These are phyloP conservation scores for Drosophila ananassae DNA, from an alignment of 1,140 invertebrate species.

Conservation along the genomic window DNA sequence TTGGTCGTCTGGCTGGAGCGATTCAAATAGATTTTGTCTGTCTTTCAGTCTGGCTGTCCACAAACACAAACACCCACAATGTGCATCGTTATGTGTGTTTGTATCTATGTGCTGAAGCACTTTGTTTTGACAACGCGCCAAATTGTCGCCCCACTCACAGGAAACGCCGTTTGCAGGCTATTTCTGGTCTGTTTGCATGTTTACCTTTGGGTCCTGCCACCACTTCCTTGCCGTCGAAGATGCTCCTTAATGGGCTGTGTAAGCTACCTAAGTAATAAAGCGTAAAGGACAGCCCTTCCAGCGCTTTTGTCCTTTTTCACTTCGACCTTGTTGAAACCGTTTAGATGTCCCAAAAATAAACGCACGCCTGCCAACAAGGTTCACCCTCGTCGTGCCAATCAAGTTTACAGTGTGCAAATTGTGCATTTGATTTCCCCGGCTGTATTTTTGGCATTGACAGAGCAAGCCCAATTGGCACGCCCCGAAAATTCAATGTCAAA, in stretches of 20 bases:
- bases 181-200: slow-evolving; percentile 60
- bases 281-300: slow-evolving; percentile 13
- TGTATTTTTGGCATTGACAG: slow-evolving; percentile 48
- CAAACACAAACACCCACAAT: background rate
- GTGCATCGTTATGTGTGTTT: slow-evolving; percentile 10
- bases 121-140: slow-evolving; percentile 73
- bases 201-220: slow-evolving; percentile 28
- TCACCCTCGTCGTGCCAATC: slow-evolving; percentile 54
- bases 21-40: slow-evolving; percentile 71
- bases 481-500: slow-evolving; percentile 50
- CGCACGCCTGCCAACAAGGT: slow-evolving; percentile 34
- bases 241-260: slow-evolving; percentile 8
- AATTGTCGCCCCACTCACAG: slow-evolving; percentile 55
- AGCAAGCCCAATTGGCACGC: slow-evolving; percentile 39
- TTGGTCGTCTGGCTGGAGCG: slow-evolving; percentile 53
- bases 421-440: slow-evolving; percentile 58
- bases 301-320: slow-evolving; percentile 25
- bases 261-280: slow-evolving; percentile 19
- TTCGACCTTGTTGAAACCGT: slow-evolving; percentile 18
- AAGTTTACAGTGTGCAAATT: slow-evolving; percentile 53
- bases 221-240: background rate
- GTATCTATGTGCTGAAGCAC: slow-evolving; percentile 37
- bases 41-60: slow-evolving; percentile 15
- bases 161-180: slow-evolving; percentile 53
- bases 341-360: slow-evolving; percentile 36